These are phyloP conservation scores for Hybognathus amarus DNA, from an alignment of 2,797 vertebrate genomes.

Conservation along the genomic window DNA sequence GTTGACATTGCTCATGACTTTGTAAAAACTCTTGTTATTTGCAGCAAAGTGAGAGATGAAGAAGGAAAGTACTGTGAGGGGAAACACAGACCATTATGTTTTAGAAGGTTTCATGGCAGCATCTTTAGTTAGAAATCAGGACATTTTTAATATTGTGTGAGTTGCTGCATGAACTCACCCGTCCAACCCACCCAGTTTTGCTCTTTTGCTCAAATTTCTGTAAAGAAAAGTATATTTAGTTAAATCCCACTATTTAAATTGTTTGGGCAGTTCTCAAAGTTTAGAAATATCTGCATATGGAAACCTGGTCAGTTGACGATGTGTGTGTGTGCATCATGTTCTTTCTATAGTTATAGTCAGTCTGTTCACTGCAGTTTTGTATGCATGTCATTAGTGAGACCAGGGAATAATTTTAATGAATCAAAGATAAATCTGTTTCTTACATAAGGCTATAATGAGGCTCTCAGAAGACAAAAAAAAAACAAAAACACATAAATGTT, in stretches of 20 bases:
- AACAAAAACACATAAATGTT: background rate
- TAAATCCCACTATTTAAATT: background rate
- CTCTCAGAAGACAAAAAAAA: background rate
- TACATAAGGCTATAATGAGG: background rate
- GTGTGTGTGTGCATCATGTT: background rate
- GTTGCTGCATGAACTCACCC: slow-evolving; percentile 79
- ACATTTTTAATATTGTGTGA: background rate
- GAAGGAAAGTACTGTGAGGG: slow-evolving; percentile 88
- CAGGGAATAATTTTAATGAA: background rate
- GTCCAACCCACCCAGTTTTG: slow-evolving; percentile 93
- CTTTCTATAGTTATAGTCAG: background rate
- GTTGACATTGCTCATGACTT: slow-evolving; percentile 90
- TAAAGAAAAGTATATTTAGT: background rate
- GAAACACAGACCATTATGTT: background rate
- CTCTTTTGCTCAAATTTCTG: slow-evolving; percentile 87
- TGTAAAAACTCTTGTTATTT: slow-evolving; percentile 91
- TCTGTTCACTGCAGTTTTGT: background rate
- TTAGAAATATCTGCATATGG: background rate
- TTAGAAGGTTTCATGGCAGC: background rate
- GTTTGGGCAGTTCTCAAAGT: background rate
- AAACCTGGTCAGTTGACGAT: background rate
- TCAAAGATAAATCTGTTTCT: background rate
- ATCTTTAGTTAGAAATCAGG: background rate
- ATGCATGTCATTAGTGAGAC: no score
- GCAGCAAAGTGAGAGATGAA: slow-evolving; percentile 85